Base-by-base conservation (phyloP, 2,888 invertebrate species). In the Leptarthrus brevirostris region DNA sequence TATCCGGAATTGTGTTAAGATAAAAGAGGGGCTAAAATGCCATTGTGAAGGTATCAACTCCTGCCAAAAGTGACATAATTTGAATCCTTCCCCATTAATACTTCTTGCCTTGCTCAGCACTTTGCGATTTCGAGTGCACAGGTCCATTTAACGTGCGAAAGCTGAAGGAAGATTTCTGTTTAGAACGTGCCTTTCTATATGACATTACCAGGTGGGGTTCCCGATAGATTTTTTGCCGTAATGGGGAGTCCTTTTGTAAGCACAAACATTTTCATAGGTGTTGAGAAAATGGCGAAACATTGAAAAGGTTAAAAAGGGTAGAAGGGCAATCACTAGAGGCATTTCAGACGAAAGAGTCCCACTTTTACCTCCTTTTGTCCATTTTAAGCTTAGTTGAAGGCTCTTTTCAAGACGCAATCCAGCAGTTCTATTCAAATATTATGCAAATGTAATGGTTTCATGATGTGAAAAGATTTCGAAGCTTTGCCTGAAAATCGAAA, bases 261-360 rank as follows among this genome's bases (percentile, higher is more conserved):
- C 66, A 66, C 47, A 66, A 26, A 47, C 24, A 47, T 66, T 66
- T 47, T 66, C 26, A 22, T 44, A 66, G 66, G 66, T 66, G 49
- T 66, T 66, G 24, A 44, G 49, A 66, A 26, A 30, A 66, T 66
- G 18, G 44, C 66, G 49, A 66, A 66, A 66, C 66, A 66, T 66
- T 66, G 66, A 66, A 66, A 66, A 66, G 66, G 66, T 66, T 66
- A 49, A 66, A 61, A 66, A 49, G 66, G 66, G 66, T 66, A 66
- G 24, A 24, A 66, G 49, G 49, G 66, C 66, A 66, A 66, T 66
- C 66, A 49, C 66, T 36, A 14, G 24, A 49, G 66, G 66, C 16
- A 66, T 66, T 66, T 49, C 14, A 34, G 1, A 24, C 26, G 49
- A 66, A 66, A 66, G 16, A 49, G 66, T 26, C 49, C 40, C 20